Conservation (phyloP, 2,888 invertebrate genomes). For the Linnaemya tessellans region DNA sequence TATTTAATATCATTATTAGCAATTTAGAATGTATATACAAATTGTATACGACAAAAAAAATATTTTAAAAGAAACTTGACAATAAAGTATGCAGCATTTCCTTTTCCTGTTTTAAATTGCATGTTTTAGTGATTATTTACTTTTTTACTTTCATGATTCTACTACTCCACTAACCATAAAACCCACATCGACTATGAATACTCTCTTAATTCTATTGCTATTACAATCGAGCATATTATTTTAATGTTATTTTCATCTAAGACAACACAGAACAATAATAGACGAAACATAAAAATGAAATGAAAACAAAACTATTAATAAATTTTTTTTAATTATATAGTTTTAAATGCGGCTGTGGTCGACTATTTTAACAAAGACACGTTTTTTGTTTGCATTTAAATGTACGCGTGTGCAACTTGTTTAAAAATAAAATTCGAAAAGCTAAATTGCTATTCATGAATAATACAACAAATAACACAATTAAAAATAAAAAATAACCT, state of each 20-base stretch:
- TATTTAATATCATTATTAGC: not conserved
- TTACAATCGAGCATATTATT: conserved; percentile 11
- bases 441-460: conserved; percentile 25
- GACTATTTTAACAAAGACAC: conserved; percentile 47
- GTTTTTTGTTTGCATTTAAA: conserved; percentile 53
- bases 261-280: conserved; percentile 31
- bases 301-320: conserved; percentile 4
- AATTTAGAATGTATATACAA: not conserved
- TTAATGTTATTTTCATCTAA: conserved; percentile 26
- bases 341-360: conserved; percentile 38
- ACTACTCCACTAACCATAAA: conserved; percentile 74
- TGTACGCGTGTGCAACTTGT: conserved; percentile 69
- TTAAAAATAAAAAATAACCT: conserved; percentile 11
- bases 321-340: conserved; percentile 58
- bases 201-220: conserved; percentile 45
- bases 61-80: conserved; percentile 46
- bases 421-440: conserved; percentile 37
- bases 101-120: conserved; percentile 66
- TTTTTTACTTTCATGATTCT: conserved; percentile 63
- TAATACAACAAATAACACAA: conserved; percentile 11
- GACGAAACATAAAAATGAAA: conserved; percentile 5
- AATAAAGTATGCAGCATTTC: conserved; percentile 59
- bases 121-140: conserved; percentile 22
- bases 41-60: not conserved
- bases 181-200: conserved; percentile 63